Evolutionary conservation across 1,140 invertebrate genomes (phyloP).

Genomic region (Polypedilum vanderplanki): DNA sequence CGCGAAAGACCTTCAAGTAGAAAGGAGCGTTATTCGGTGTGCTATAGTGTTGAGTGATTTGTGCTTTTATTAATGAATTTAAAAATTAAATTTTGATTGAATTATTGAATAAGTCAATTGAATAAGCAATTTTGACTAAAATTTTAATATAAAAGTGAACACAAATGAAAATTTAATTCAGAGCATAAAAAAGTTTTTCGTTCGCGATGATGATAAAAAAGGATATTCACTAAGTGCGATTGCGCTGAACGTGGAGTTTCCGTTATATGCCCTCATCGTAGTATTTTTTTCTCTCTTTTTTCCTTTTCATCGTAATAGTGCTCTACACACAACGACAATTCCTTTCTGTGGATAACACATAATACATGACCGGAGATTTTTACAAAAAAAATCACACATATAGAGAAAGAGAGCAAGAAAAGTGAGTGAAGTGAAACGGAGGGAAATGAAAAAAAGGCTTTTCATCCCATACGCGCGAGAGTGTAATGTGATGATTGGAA

Average conservation of each 20-base stretch:
- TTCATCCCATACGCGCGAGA: not conserved
- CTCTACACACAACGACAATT: not conserved
- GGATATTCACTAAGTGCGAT: not conserved
- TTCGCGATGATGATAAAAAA: conserved; percentile 18
- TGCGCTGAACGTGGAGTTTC: conserved; percentile 9
- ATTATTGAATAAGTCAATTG: not conserved
- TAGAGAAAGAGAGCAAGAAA: no score
- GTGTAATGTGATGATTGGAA: not conserved
- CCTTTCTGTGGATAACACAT: conserved; percentile 3
- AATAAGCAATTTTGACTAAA: not conserved
- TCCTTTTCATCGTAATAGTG: not conserved
- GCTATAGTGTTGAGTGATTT: not conserved
- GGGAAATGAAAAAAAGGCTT: not conserved
- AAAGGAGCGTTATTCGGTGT: not conserved
- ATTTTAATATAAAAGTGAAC: not conserved
- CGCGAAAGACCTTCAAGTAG: not conserved
- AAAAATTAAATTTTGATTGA: not conserved
- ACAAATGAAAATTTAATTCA: not conserved
- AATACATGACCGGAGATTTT: conserved; percentile 9
- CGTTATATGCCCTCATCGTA: not conserved
- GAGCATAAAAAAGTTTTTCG: not conserved
- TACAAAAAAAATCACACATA: not conserved
- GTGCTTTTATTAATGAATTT: not conserved
- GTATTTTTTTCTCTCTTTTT: not conserved
- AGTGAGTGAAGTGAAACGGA: not conserved